phyloP scores from a whole-genome alignment of 2,888 invertebrate species.

The Nephrotoma appendiculata region DNA sequence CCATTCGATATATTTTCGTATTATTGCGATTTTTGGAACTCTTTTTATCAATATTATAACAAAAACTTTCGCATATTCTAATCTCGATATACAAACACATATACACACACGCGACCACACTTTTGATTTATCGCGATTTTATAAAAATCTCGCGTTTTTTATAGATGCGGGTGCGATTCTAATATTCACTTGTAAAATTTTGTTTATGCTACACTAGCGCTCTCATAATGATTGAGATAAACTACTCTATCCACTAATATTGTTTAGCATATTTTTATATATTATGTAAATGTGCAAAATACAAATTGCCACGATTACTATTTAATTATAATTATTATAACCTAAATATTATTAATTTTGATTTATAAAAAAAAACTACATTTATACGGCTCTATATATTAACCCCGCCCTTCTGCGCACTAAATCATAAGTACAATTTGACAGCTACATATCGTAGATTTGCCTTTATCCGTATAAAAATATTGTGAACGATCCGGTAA shows the following conservation, averaged over 20 bases:
- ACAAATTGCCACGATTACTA: not conserved
- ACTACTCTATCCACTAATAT: not conserved
- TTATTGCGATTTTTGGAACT: not conserved
- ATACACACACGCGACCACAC: not conserved
- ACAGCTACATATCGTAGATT: not conserved
- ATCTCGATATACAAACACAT: not conserved
- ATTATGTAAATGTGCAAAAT: not conserved
- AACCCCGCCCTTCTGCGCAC: not conserved
- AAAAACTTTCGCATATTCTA: not conserved
- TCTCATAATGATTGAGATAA: not conserved
- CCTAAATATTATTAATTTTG: not conserved
- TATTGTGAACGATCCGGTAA: not conserved
- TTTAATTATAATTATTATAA: not conserved
- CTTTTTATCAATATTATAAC: not conserved
- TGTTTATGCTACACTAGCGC: not conserved
- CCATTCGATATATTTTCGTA: not conserved
- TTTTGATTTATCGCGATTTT: not conserved
- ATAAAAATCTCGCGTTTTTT: not conserved
- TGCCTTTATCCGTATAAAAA: not conserved
- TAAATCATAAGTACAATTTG: not conserved
- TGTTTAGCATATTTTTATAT: not conserved
- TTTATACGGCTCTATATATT: not conserved
- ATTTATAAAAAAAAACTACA: not conserved
- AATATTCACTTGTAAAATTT: not conserved
- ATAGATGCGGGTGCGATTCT: not conserved